phyloP scores from a whole-genome alignment of 2,113 vertebrate genomes.

The Chunga burmeisteri region DNA sequence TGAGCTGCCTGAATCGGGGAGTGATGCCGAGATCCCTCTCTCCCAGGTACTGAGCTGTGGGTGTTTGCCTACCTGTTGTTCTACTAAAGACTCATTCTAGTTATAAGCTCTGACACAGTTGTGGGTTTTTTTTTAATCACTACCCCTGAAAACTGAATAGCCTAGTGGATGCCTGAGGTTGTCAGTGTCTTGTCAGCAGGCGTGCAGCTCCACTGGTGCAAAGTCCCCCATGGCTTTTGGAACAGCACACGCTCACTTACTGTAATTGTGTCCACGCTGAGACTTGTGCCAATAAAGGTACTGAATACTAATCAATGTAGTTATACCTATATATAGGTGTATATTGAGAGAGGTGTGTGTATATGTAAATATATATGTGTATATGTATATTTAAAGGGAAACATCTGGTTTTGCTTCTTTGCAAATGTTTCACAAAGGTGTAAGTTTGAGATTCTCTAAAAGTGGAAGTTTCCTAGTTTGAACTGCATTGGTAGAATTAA shows the following conservation, averaged over 20 bases:
- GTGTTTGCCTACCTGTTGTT: neutral
- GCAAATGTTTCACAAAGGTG: neutral
- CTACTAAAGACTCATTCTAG: neutral
- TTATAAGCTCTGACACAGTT: neutral
- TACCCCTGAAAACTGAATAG: neutral
- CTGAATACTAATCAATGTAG: neutral
- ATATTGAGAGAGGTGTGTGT: neutral
- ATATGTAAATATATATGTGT: neutral
- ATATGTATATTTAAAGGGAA: neutral
- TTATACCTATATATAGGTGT: neutral
- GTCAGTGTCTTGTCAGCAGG: neutral
- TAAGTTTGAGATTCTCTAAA: neutral
- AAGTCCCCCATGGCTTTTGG: neutral
- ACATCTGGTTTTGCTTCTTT: neutral
- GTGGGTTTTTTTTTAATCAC: neutral
- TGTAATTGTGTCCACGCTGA: neutral
- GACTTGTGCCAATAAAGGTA: neutral
- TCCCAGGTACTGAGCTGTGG: neutral
- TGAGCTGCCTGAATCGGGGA: neutral
- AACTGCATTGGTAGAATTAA: neutral
- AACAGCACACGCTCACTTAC: neutral
- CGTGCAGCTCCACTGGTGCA: neutral
- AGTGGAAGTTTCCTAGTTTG: accelerated
- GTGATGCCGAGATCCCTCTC: neutral
- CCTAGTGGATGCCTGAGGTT: neutral